phyloP scores from a whole-genome alignment of 2,113 vertebrate species.

The Tachuris rubrigastra region DNA sequence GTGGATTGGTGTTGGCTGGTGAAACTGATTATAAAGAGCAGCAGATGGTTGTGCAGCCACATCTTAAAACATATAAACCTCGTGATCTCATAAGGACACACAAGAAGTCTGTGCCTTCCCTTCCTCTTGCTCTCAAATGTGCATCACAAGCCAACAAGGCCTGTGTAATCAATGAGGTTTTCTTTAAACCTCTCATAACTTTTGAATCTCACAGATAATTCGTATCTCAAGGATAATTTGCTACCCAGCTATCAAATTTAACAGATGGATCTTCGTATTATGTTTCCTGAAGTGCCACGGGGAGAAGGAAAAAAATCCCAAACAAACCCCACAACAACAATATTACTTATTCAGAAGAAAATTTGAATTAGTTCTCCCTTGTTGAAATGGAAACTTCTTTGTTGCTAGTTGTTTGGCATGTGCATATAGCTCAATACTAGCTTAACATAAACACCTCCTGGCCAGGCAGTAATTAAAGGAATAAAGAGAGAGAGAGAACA shows the following conservation, averaged over 20 bases:
- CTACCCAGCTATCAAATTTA: background rate
- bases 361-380: background rate
- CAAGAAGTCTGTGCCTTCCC: background rate
- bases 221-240: background rate
- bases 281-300: rapidly evolving
- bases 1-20: background rate
- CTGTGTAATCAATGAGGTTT: background rate
- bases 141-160: background rate
- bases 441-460: background rate
- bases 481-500: background rate
- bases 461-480: background rate
- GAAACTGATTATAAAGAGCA: background rate
- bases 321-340: background rate
- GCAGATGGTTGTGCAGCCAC: background rate
- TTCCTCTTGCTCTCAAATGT: background rate
- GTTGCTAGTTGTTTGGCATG: background rate
- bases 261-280: background rate
- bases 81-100: background rate
- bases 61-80: background rate
- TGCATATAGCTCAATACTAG: background rate
- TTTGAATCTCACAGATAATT: background rate
- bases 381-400: background rate
- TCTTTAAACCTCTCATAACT: background rate
- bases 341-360: background rate
- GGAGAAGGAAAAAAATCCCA: background rate